Conservation (phyloP, 2,888 invertebrate genomes). For the Leucania comma region DNA sequence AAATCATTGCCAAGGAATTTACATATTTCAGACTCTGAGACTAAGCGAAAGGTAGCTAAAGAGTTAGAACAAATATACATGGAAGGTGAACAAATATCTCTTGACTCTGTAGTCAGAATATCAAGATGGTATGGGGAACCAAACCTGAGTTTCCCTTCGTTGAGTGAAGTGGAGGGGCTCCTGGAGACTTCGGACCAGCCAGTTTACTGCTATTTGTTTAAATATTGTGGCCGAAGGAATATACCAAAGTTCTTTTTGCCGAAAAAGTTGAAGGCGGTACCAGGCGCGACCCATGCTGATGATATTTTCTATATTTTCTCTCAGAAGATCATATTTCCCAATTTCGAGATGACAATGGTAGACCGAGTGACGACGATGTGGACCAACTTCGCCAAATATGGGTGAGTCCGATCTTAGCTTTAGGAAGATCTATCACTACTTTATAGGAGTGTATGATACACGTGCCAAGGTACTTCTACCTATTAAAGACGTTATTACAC, state of each 20-base stretch:
- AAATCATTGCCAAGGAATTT: slow-evolving; percentile 81
- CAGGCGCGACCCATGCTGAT: slow-evolving; percentile 82
- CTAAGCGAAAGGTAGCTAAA: slow-evolving; percentile 67
- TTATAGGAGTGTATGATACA: neutral
- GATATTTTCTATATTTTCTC: slow-evolving; percentile 83
- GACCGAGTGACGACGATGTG: slow-evolving; percentile 78
- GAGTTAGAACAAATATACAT: slow-evolving; percentile 81
- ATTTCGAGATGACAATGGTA: slow-evolving; percentile 79
- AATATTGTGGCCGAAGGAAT: slow-evolving; percentile 78
- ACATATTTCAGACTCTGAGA: slow-evolving; percentile 68
- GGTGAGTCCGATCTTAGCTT: slow-evolving; percentile 66
- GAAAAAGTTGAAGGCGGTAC: slow-evolving; percentile 61
- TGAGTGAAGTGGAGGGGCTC: slow-evolving; percentile 78
- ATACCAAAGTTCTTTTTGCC: slow-evolving; percentile 66
- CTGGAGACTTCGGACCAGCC: slow-evolving; percentile 72
- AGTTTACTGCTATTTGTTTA: slow-evolving; percentile 78
- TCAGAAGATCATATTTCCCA: slow-evolving; percentile 65
- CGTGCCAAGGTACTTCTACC: neutral
- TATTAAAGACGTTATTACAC: neutral
- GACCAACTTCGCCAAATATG: slow-evolving; percentile 85
- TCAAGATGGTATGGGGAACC: slow-evolving; percentile 78
- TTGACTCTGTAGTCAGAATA: slow-evolving; percentile 72
- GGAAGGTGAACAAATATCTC: slow-evolving; percentile 73
- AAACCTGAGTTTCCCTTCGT: slow-evolving; percentile 70
- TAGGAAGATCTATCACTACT: neutral